Conservation (phyloP, 2,888 invertebrate genomes). For the Isotomurus palustris region DNA sequence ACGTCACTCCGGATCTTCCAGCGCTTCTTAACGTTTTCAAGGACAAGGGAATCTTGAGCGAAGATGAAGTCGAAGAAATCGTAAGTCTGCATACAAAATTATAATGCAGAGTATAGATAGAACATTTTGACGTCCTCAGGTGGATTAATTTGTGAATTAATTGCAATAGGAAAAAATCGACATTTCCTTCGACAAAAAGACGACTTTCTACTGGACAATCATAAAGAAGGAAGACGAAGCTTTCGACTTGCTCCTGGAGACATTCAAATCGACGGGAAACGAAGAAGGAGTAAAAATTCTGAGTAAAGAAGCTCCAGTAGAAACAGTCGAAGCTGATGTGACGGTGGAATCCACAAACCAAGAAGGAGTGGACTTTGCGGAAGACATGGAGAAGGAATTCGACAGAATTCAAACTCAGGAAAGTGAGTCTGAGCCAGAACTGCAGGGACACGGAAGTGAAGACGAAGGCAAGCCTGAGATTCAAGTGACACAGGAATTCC, state of each 20-base stretch:
- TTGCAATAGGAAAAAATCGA: too few relatives aligned
- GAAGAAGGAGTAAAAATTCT: slow-evolving; percentile 7
- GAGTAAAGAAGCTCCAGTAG: neutral
- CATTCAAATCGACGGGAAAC: slow-evolving; percentile 14
- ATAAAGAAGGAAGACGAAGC: neutral
- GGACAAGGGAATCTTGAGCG: slow-evolving; percentile 13
- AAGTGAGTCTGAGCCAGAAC: neutral
- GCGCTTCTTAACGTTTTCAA: slow-evolving; percentile 11
- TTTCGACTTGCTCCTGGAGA: neutral
- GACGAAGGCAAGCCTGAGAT: neutral
- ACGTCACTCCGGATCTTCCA: slow-evolving; percentile 19
- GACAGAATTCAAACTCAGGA: slow-evolving; percentile 4
- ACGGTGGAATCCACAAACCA: neutral
- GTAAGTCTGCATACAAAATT: too few relatives aligned
- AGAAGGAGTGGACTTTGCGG: neutral
- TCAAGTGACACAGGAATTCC: too few relatives aligned
- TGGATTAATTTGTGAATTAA: too few relatives aligned
- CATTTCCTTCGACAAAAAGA: slow-evolving; percentile 1
- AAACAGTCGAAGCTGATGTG: slow-evolving; percentile 7
- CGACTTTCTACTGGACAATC: slow-evolving; percentile 7
- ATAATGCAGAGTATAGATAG: too few relatives aligned
- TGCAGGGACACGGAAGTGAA: neutral
- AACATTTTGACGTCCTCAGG: too few relatives aligned
- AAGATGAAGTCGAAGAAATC: slow-evolving; percentile 18
- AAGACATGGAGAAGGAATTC: slow-evolving; percentile 2